A percentile compares a stretch with the other conserved stretches of the same genome.
Conservation (phyloP, 2,888 invertebrate genomes). For the Odiellus spinosus region DNA sequence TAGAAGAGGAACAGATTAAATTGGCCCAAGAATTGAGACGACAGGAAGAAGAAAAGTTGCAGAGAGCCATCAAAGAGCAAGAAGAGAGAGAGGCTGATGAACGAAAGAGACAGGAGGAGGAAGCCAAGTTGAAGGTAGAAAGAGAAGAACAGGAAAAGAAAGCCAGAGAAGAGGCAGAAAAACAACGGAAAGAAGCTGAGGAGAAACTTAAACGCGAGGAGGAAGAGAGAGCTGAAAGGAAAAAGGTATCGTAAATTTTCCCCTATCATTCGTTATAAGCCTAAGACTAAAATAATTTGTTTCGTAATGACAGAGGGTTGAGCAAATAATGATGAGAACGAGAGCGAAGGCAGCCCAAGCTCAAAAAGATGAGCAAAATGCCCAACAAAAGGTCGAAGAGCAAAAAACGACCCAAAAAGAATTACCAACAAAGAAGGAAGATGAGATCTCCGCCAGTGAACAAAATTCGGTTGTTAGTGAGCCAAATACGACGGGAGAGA, state of each 20-base stretch:
- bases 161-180: slow-evolving; percentile 69
- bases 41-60: slow-evolving; percentile 69
- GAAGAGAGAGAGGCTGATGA: slow-evolving; percentile 16
- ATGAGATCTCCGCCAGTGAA: too few species aligned
- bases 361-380: too few species aligned
- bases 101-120: slow-evolving; percentile 15
- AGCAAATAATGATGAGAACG: slow-evolving; percentile 84
- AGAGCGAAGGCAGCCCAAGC: slow-evolving; percentile 7
- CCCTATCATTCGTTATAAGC: background rate
- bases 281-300: background rate
- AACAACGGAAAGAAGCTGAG: slow-evolving; percentile 21
- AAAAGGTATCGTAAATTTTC: slow-evolving; percentile 40
- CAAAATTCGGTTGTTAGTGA: too few species aligned
- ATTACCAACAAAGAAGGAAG: too few species aligned
- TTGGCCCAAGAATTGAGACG: slow-evolving; percentile 50
- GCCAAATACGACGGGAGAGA: too few species aligned
- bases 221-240: slow-evolving; percentile 67
- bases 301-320: slow-evolving; percentile 42
- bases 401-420: too few species aligned
- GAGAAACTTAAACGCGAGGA: slow-evolving; percentile 70
- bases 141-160: slow-evolving; percentile 37
- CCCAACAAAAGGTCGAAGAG: too few species aligned
- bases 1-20: slow-evolving; percentile 54
- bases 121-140: slow-evolving; percentile 13
- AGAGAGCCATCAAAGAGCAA: slow-evolving; percentile 51